Evolutionary conservation across 2,888 invertebrate species (phyloP).

Genomic region (Oconnorella tubifera): DNA sequence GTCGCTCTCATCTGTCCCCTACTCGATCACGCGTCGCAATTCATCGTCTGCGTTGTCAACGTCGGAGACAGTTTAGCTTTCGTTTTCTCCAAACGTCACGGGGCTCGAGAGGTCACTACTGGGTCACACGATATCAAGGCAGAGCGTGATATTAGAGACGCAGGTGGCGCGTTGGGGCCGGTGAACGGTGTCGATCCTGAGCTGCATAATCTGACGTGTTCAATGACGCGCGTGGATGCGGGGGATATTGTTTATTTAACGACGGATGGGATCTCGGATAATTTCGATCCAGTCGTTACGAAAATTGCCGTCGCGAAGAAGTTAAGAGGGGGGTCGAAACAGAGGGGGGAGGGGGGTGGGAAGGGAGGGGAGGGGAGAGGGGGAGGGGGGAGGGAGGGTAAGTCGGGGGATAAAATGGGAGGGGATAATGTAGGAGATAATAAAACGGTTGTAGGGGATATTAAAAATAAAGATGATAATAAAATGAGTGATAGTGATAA

Average conservation of each 20-base stretch:
- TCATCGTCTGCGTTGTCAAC: conserved; percentile 77
- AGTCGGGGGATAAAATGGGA: conserved; percentile 58
- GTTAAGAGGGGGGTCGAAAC: not conserved
- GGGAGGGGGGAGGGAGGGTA: conserved; percentile 74
- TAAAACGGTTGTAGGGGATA: not conserved
- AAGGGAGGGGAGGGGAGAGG: conserved; percentile 57
- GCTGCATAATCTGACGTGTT: conserved; percentile 78
- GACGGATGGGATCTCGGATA: conserved; percentile 85
- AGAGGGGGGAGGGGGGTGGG: conserved; percentile 34
- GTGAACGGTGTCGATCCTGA: conserved; percentile 80
- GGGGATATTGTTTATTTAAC: conserved; percentile 82
- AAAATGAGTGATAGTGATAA: not conserved
- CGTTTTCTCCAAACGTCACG: conserved; percentile 69
- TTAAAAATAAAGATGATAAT: not conserved
- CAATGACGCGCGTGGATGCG: conserved; percentile 73
- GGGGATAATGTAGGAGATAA: no score
- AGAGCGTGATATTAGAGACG: conserved; percentile 83
- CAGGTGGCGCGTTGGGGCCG: conserved; percentile 80
- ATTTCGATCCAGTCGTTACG: conserved; percentile 86
- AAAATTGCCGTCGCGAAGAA: conserved; percentile 66
- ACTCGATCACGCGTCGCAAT: conserved; percentile 41
- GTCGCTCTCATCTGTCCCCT: conserved; percentile 66
- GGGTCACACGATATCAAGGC: conserved; percentile 78
- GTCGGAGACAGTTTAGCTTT: conserved; percentile 87
- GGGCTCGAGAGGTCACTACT: conserved; percentile 74